phyloP scores from a whole-genome alignment of 2,797 vertebrate species.

The Macrochelys suwanniensis region DNA sequence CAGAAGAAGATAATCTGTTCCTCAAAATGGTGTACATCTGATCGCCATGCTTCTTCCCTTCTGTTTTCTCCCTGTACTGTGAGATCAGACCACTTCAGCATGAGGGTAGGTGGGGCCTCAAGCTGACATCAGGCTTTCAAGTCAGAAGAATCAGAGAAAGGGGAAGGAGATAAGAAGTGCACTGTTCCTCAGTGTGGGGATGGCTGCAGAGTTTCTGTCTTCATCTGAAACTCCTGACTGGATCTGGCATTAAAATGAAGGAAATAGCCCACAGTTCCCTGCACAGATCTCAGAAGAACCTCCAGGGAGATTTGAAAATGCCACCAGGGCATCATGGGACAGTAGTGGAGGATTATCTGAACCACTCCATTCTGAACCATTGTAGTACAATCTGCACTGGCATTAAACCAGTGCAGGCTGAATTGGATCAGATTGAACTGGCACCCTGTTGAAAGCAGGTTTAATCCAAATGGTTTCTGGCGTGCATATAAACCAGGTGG shows the following conservation, averaged over 20 bases:
- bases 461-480: conserved; percentile 62
- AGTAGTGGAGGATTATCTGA: conserved; percentile 16
- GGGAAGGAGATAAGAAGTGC: not conserved
- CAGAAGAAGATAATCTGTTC: not conserved
- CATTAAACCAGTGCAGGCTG: conserved; percentile 46
- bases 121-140: not conserved
- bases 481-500: conserved; percentile 29
- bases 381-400: conserved; percentile 47
- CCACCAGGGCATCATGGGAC: not conserved
- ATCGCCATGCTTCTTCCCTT: not conserved
- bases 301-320: conserved; percentile 13
- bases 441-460: conserved; percentile 45
- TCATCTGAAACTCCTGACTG: conserved; percentile 49
- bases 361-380: conserved; percentile 1
- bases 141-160: conserved; percentile 8
- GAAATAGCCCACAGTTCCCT: not conserved
- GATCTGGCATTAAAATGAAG: conserved; percentile 59
- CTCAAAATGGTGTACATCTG: rapidly evolving
- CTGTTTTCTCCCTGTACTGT: rapidly evolving
- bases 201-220: conserved; percentile 41
- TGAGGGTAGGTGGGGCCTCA: not conserved
- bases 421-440: conserved; percentile 46
- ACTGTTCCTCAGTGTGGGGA: conserved; percentile 24
- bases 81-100: rapidly evolving
- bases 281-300: not conserved